Evolutionary conservation across 2,113 vertebrate species (phyloP).

Genomic region (Alligator mississippiensis): DNA sequence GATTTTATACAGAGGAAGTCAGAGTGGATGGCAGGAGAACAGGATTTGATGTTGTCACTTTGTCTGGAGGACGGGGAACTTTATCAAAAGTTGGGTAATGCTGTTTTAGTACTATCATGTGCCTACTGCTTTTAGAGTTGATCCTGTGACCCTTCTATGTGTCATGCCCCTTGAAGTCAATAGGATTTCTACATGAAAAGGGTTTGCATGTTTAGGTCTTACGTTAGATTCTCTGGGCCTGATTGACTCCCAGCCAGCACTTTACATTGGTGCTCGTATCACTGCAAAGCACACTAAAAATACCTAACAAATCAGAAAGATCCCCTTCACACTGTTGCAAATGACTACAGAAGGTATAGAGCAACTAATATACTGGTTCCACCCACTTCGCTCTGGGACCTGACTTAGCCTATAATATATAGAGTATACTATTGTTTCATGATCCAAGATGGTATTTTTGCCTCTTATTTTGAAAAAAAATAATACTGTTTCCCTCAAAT

Average conservation of each 20-base stretch:
- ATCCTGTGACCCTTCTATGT: neutral
- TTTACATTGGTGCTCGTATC: neutral
- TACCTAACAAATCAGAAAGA: neutral
- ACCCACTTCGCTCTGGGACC: neutral
- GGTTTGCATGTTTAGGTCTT: neutral
- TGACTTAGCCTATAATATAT: neutral
- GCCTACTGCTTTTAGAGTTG: conserved; percentile 1
- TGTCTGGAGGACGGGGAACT: conserved; percentile 86
- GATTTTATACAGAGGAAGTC: conserved; percentile 98
- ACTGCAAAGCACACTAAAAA: fast-evolving
- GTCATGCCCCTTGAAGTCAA: neutral
- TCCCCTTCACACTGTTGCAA: neutral
- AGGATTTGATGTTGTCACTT: conserved; percentile 95
- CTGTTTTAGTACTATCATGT: neutral
- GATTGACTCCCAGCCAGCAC: neutral
- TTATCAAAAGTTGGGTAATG: conserved; percentile 92
- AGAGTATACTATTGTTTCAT: neutral
- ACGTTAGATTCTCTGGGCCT: neutral
- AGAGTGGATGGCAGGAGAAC: conserved; percentile 87
- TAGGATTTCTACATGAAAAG: neutral
- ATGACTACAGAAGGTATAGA: neutral
- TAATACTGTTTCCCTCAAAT: neutral
- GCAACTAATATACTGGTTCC: neutral
- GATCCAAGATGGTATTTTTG: neutral
- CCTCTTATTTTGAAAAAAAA: no score